Percentiles rank a stretch among this genome's conserved stretches.
These are phyloP conservation scores for Anthopleura sola DNA, from an alignment of 64 coral and sea anemone genomes.

Conservation along the genomic window DNA sequence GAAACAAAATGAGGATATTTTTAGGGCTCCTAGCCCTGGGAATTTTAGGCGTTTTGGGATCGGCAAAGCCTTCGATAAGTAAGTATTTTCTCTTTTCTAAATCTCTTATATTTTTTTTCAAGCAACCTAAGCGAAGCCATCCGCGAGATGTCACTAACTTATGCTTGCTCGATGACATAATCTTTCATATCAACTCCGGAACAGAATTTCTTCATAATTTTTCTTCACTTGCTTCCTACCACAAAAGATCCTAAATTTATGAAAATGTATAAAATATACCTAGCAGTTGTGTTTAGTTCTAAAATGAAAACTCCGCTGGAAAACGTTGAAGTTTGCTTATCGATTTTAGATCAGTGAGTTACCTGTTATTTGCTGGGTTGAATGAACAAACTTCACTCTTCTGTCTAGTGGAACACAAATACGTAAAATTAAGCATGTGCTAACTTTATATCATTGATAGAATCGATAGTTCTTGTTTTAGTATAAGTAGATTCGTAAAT, in stretches of 20 bases:
- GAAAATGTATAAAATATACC: background rate
- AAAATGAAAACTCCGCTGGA: background rate
- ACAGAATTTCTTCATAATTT: background rate
- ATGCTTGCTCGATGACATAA: conserved; percentile 11
- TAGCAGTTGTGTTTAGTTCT: background rate
- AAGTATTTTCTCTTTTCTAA: conserved; percentile 13
- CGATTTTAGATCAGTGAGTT: background rate
- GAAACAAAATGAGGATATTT: conserved; percentile 28
- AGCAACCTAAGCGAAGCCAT: background rate
- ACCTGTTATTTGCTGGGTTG: background rate
- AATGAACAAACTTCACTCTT: background rate
- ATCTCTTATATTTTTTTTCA: background rate
- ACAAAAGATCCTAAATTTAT: background rate
- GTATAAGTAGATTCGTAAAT: too few relatives aligned
- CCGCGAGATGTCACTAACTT: background rate
- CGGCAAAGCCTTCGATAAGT: conserved; percentile 46
- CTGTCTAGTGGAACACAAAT: background rate
- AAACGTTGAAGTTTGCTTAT: background rate
- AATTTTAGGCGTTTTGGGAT: conserved; percentile 29
- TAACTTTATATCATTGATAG: too few relatives aligned
- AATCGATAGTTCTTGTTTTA: too few relatives aligned
- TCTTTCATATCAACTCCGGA: background rate
- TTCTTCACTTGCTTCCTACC: background rate
- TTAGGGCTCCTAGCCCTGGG: conserved; percentile 34
- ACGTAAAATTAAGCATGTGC: too few relatives aligned